Base-by-base conservation (phyloP, 2,888 invertebrate genomes). In the Stenoptilia bipunctidactyla region DNA sequence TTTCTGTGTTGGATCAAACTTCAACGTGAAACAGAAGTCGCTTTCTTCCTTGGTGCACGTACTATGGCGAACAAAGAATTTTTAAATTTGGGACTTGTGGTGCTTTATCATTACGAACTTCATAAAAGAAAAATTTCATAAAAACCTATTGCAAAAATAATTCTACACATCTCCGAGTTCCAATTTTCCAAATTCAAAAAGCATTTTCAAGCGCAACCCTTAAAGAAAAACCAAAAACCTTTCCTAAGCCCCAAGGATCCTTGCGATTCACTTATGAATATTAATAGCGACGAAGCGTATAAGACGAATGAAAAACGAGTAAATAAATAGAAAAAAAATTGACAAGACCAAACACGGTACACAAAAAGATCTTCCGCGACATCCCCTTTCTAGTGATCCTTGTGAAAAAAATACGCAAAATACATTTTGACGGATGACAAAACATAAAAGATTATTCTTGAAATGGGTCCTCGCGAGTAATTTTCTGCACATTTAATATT, bases 241-340 rank as follows among this genome's bases (percentile, higher is more conserved):
- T 48, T 39, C 41, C 38, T 41, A 43, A 39, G 42, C 43, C 40
- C 46, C 36, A 8, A 10, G 12, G 30, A 12, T 30, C 12, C 30
- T 9, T n/a, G 30, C 73, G 75, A 77, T 76, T 79, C 75, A 71
- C 76, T 80, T 77, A 80, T 80, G 77, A 80, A 80, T 80, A 80
- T 82, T 80, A 80, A 82, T 72, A 59, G 66, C 63, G 56, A 56
- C 58, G 67, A 61, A 62, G 59, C 55, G 56, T 20, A 20, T 20
- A 58, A 64, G 56, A 61, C 61, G 57, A 58, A 48, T 51, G 51
- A 45, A 47, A 48, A 55, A 56, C 58, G n/a, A n/a, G n/a, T n/a
- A 58, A 56, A 62, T 55, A 58, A 53, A 49, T 49, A 56, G 53
- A 55, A 55, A 51, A 53, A 54, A 53, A 53, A 50, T 56, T 51